Conservation (phyloP, 2,797 vertebrate species). For the Cirrhinus molitorella region DNA sequence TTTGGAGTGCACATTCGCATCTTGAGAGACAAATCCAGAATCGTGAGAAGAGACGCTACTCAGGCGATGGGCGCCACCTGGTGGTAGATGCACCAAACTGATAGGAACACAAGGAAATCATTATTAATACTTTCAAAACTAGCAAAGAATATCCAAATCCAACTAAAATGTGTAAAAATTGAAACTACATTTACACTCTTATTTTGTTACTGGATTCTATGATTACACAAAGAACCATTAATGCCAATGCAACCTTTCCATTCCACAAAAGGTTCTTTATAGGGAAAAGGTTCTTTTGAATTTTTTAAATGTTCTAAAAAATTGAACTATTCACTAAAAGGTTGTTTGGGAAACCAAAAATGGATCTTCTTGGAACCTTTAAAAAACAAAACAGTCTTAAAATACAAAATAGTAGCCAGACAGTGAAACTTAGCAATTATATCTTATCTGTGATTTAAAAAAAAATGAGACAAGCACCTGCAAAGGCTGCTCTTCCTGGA, state of each 20-base stretch:
- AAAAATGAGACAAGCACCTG: constrained; percentile 79
- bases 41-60: constrained; percentile 98
- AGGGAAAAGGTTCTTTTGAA: background rate
- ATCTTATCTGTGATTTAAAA: background rate
- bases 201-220: background rate
- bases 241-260: background rate
- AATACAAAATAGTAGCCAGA: too few species aligned
- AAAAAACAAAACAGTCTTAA: too few species aligned
- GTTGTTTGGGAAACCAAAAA: background rate
- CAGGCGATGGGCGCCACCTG: constrained; percentile 88
- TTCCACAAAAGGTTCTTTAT: background rate
- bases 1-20: constrained; percentile 92
- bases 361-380: background rate
- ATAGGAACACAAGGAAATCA: constrained; percentile 72
- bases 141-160: background rate
- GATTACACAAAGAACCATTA: background rate
- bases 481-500: constrained; percentile 99
- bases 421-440: too few species aligned
- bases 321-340: too few species aligned
- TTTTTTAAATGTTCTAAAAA: background rate
- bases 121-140: constrained; percentile 70
- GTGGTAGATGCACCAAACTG: constrained; percentile 92
- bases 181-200: background rate
- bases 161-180: background rate
- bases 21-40: constrained; percentile 97